Conservation (phyloP, 2,797 vertebrate species). For the Masticophis lateralis region DNA sequence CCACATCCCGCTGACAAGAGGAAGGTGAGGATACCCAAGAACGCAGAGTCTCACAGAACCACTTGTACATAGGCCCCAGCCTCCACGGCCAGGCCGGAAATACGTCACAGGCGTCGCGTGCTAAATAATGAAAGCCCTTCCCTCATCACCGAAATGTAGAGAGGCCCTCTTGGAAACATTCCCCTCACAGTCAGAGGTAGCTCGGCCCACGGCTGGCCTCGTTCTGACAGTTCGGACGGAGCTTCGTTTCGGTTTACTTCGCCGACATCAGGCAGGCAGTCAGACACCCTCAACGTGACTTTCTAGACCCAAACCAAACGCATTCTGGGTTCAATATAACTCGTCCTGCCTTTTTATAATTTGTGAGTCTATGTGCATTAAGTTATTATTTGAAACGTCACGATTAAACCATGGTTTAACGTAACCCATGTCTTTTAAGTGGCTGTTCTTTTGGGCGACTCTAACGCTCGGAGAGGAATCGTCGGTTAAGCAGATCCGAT, state of each 20-base stretch:
- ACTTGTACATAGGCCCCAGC: slow-evolving; percentile 66
- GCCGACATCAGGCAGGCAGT: background rate
- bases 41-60: slow-evolving; percentile 63
- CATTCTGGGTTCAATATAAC: background rate
- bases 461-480: background rate
- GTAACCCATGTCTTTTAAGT: background rate
- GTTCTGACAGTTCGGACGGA: background rate
- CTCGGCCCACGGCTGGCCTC: background rate
- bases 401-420: background rate
- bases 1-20: slow-evolving; percentile 50
- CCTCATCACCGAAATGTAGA: background rate
- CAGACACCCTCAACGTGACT: background rate
- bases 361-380: background rate
- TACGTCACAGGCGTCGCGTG: background rate
- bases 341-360: background rate
- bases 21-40: slow-evolving; percentile 44
- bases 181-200: background rate
- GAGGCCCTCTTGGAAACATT: background rate
- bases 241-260: background rate
- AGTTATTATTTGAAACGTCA: background rate
- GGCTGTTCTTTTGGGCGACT: background rate
- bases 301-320: background rate
- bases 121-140: background rate
- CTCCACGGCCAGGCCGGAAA: background rate
- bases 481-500: background rate